Conservation (phyloP, 2,113 vertebrate species). For the Xenopus laevis region DNA sequence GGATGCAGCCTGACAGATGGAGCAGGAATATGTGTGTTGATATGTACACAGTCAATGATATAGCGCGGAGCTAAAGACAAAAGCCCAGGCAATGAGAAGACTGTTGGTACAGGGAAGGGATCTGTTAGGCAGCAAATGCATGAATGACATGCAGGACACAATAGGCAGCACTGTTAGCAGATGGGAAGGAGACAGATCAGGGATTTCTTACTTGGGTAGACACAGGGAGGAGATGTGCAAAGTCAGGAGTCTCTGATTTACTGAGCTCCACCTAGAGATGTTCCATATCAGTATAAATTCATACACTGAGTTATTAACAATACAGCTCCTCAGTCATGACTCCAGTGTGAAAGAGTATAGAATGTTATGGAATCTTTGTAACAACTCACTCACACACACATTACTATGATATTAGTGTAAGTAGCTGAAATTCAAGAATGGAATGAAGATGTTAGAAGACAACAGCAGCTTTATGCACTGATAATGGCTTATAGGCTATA, state of each 20-base stretch:
- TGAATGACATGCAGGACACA: background rate
- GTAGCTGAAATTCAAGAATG: no score
- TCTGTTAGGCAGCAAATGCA: background rate
- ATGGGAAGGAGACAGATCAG: background rate
- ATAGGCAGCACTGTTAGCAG: background rate
- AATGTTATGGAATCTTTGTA: no score
- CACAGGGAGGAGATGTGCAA: background rate
- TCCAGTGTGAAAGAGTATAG: no score
- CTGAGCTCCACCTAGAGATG: background rate
- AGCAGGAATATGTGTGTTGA: slow-evolving; percentile 11
- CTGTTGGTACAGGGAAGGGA: background rate
- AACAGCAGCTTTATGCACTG: no score
- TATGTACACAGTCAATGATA: slow-evolving; percentile 3
- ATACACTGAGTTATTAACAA: no score
- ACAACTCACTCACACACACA: no score
- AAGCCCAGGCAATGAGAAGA: background rate
- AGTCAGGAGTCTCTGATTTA: no score
- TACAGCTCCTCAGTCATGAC: no score
- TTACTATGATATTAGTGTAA: no score
- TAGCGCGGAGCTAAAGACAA: slow-evolving; percentile 11
- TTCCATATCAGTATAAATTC: background rate
- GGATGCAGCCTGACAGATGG: slow-evolving; percentile 20
- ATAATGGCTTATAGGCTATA: no score
- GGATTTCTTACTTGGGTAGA: background rate
- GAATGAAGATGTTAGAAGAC: no score